Evolutionary conservation across 2,797 vertebrate genomes (phyloP).

Genomic region (Pseudomugil tenellus): DNA sequence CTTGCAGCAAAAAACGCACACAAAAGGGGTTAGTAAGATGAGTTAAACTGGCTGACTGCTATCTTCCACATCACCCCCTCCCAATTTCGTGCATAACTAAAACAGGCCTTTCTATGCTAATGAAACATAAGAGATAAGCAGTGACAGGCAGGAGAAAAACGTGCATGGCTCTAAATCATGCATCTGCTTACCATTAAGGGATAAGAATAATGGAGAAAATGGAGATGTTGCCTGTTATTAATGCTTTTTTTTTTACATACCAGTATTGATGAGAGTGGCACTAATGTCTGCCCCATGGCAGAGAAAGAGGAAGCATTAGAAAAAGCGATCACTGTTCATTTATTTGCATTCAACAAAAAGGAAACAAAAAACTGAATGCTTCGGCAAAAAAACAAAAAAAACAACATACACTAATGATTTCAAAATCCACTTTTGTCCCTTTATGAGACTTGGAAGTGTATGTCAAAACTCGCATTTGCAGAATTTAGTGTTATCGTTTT

Average conservation of each 20-base stretch:
- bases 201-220: slow-evolving; percentile 79
- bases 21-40: slow-evolving; percentile 70
- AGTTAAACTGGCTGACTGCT: slow-evolving; percentile 70
- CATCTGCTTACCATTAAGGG: slow-evolving; percentile 77
- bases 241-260: slow-evolving; percentile 83
- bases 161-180: slow-evolving; percentile 73
- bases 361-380: neutral
- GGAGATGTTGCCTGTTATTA: slow-evolving; percentile 74
- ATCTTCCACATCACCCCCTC: slow-evolving; percentile 48
- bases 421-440: slow-evolving; percentile 64
- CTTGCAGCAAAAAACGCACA: slow-evolving; percentile 63
- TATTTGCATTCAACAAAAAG: slow-evolving; percentile 70
- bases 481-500: slow-evolving; percentile 49
- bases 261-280: slow-evolving; percentile 71
- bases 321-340: slow-evolving; percentile 64
- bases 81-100: slow-evolving; percentile 40
- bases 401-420: slow-evolving; percentile 64
- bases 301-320: slow-evolving; percentile 46
- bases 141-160: slow-evolving; percentile 56
- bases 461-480: slow-evolving; percentile 56
- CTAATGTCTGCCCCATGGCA: slow-evolving; percentile 82
- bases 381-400: slow-evolving; percentile 50
- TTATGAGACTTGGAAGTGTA: slow-evolving; percentile 62
- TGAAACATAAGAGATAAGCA: slow-evolving; percentile 76
- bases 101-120: slow-evolving; percentile 78